Percentiles rank a stretch among this genome's conserved stretches.
phyloP scores from a whole-genome alignment of 1,140 invertebrate species.

The Saxidomus purpurata region DNA sequence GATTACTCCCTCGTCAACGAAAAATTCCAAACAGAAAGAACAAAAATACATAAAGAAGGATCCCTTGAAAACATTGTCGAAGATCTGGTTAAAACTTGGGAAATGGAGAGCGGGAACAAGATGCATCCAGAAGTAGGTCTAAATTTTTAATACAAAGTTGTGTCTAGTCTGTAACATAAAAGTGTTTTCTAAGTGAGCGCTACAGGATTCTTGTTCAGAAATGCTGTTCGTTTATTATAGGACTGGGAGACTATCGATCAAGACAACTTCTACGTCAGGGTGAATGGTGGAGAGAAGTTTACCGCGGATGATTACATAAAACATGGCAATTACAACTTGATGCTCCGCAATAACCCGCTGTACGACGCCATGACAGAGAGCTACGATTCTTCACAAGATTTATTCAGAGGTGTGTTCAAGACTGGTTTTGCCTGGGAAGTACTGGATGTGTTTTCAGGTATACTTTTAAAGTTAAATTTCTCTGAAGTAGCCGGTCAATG shows the following conservation, averaged over 20 bases:
- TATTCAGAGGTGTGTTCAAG: constrained; percentile 67
- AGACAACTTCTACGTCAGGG: constrained; percentile 48
- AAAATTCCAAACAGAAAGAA: constrained; percentile 69
- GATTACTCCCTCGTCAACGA: constrained; percentile 65
- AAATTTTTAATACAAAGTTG: no score
- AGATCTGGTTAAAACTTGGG: constrained; percentile 74
- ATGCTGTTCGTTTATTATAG: no score
- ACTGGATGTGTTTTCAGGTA: constrained; percentile 75
- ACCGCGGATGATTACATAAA: constrained; percentile 63
- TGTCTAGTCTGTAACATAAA: no score
- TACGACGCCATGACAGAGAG: constrained; percentile 62
- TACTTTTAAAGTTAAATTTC: no score
- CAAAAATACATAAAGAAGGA: constrained; percentile 63
- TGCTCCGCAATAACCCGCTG: constrained; percentile 67
- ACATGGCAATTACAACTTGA: constrained; percentile 73
- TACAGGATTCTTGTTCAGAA: no score
- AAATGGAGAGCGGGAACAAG: constrained; percentile 73
- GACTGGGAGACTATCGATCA: constrained; percentile 72
- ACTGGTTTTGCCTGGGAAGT: constrained; percentile 76
- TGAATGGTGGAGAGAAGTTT: constrained; percentile 68
- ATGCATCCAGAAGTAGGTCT: constrained; percentile 51
- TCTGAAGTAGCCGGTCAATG: no score
- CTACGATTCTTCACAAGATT: constrained; percentile 64
- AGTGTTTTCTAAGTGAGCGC: no score
- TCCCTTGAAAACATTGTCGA: constrained; percentile 74